A percentile compares a stretch with the other conserved stretches of the same genome.
These are phyloP conservation scores for Podilymbus podiceps DNA, from an alignment of 2,113 vertebrate species.

Conservation along the genomic window DNA sequence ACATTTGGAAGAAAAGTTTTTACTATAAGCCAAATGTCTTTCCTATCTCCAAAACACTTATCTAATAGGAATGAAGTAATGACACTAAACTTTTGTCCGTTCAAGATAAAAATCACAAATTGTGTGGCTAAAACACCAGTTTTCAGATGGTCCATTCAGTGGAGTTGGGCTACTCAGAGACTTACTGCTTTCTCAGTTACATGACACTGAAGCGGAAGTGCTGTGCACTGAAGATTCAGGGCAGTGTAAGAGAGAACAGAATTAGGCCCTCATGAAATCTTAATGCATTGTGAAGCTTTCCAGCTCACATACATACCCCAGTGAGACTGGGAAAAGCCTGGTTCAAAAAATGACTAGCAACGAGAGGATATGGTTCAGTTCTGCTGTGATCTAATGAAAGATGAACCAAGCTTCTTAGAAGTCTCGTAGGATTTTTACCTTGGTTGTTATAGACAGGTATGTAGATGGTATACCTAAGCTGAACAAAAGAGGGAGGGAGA, in stretches of 20 bases:
- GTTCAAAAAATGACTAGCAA: slow-evolving; percentile 31
- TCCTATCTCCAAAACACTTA: slow-evolving; percentile 16
- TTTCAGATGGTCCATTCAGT: neutral
- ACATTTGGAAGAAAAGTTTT: slow-evolving; percentile 10
- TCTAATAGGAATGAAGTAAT: slow-evolving; percentile 38
- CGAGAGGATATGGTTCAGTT: slow-evolving; percentile 43
- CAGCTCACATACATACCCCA: slow-evolving; percentile 11
- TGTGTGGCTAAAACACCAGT: neutral
- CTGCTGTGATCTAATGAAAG: slow-evolving; percentile 41
- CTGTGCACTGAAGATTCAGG: neutral
- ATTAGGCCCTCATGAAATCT: slow-evolving; percentile 54
- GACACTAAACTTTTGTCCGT: neutral
- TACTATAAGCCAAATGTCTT: neutral
- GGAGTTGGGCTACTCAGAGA: neutral
- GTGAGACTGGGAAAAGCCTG: slow-evolving; percentile 49
- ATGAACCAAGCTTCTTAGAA: slow-evolving; percentile 45
- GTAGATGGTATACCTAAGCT: neutral
- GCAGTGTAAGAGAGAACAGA: slow-evolving; percentile 28
- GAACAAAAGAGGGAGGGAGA: neutral
- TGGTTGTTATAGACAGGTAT: neutral
- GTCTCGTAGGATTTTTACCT: slow-evolving; percentile 29
- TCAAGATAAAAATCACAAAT: slow-evolving; percentile 31
- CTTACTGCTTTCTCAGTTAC: neutral
- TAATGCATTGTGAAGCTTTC: slow-evolving; percentile 52
- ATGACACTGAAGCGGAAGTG: neutral